A percentile compares a stretch with the other conserved stretches of the same genome.
Conservation (phyloP, 2,797 vertebrate species). For the Sebastes iracundus region DNA sequence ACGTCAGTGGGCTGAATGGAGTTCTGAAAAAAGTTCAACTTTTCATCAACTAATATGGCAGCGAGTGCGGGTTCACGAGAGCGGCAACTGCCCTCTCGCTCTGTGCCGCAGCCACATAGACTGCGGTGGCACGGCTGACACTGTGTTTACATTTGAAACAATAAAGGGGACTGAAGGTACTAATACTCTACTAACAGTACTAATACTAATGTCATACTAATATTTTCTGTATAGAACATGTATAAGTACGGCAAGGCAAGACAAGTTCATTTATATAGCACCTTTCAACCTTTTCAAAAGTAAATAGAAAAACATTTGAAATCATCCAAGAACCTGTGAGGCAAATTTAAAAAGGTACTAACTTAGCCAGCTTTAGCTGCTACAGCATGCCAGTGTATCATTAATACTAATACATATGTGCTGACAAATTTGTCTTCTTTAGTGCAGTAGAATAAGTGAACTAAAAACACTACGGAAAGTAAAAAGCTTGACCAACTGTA, state of each 20-base stretch:
- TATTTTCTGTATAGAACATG: background rate
- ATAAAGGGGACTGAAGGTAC: background rate
- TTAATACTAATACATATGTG: background rate
- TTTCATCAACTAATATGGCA: background rate
- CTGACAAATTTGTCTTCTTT: background rate
- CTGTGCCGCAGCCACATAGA: background rate
- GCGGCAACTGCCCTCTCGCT: background rate
- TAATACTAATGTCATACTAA: background rate
- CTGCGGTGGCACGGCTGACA: background rate
- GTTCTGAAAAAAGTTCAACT: background rate
- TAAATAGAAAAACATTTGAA: background rate
- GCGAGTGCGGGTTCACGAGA: background rate
- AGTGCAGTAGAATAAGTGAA: background rate
- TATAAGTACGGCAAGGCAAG: background rate
- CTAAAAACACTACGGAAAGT: background rate
- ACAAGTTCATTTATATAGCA: background rate
- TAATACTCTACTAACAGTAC: background rate
- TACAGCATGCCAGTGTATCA: background rate
- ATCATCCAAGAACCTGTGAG: background rate
- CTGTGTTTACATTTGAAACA: background rate
- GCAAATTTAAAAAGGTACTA: background rate
- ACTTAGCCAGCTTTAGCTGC: background rate
- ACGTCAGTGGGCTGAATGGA: too few species aligned
- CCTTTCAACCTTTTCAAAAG: background rate
- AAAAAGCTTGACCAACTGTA: background rate